A percentile compares a stretch with the other conserved stretches of the same genome.
These are phyloP conservation scores for Sericinus montela DNA, from an alignment of 2,888 invertebrate species.

Conservation along the genomic window DNA sequence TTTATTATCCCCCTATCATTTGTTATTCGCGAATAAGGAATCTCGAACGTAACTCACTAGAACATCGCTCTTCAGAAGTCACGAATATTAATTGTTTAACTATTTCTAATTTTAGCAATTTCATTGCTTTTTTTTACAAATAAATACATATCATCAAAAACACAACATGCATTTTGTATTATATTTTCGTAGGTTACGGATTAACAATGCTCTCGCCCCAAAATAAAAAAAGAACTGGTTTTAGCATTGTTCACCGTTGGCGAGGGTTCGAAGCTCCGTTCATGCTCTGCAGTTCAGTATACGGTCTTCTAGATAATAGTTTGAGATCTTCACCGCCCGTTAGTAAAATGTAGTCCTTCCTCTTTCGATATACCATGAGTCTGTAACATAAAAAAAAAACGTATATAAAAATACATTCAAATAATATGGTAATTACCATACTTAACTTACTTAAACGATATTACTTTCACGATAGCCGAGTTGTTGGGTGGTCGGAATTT, in stretches of 20 bases:
- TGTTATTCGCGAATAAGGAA: constrained; percentile 12
- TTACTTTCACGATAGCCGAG: no score
- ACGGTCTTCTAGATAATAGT: constrained; percentile 51
- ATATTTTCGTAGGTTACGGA: neutral
- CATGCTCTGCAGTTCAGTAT: constrained; percentile 66
- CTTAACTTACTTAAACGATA: no score
- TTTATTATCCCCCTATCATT: constrained; percentile 17
- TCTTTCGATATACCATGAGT: constrained; percentile 65
- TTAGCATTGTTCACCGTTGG: constrained; percentile 43
- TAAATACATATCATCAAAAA: neutral
- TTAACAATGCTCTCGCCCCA: constrained; percentile 4
- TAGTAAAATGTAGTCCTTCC: constrained; percentile 46
- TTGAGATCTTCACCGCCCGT: constrained; percentile 51
- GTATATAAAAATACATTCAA: no score
- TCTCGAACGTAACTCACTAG: constrained; percentile 10
- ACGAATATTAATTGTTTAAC: neutral
- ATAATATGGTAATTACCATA: no score
- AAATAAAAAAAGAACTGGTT: constrained; percentile 23
- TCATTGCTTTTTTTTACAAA: constrained; percentile 12
- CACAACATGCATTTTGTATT: neutral
- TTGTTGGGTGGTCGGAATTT: no score
- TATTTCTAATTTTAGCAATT: constrained; percentile 2
- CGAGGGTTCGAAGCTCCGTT: constrained; percentile 50
- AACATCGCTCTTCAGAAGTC: neutral
- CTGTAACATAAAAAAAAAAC: constrained; percentile 52